A percentile compares a stretch with the other conserved stretches of the same genome.
Conservation (phyloP, 2,797 vertebrate genomes). For the Anomalospiza imberbis region DNA sequence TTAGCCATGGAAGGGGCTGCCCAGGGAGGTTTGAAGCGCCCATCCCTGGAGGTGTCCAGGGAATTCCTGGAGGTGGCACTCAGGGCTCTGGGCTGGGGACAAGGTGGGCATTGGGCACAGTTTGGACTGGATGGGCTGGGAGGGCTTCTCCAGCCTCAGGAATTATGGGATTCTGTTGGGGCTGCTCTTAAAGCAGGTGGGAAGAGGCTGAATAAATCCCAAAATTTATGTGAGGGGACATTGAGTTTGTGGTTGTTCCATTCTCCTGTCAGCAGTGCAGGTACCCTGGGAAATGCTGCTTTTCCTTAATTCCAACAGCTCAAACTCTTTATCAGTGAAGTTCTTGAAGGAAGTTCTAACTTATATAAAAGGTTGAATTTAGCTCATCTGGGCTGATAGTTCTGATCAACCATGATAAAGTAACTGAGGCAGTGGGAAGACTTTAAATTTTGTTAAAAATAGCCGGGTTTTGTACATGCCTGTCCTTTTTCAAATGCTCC, state of each 20-base stretch:
- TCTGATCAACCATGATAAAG: not conserved
- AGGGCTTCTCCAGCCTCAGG: not conserved
- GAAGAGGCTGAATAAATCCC: not conserved
- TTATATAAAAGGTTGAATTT: not conserved
- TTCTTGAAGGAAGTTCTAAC: not conserved
- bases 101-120: rapidly evolving
- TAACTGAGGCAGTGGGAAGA: not conserved
- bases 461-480: not conserved
- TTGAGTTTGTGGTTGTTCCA: not conserved
- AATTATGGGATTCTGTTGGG: not conserved
- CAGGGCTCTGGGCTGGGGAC: not conserved
- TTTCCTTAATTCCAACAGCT: not conserved
- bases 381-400: not conserved
- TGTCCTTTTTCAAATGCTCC: not conserved
- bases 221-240: not conserved
- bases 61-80: not conserved
- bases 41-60: not conserved
- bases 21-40: not conserved
- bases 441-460: not conserved
- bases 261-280: not conserved
- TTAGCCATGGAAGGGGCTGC: not conserved
- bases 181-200: not conserved
- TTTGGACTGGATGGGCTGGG: rapidly evolving
- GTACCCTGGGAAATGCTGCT: not conserved
- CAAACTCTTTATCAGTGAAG: not conserved